Percentiles rank a stretch among this genome's conserved stretches.
Conservation (phyloP, 2,888 invertebrate genomes). For the Eledone cirrhosa region DNA sequence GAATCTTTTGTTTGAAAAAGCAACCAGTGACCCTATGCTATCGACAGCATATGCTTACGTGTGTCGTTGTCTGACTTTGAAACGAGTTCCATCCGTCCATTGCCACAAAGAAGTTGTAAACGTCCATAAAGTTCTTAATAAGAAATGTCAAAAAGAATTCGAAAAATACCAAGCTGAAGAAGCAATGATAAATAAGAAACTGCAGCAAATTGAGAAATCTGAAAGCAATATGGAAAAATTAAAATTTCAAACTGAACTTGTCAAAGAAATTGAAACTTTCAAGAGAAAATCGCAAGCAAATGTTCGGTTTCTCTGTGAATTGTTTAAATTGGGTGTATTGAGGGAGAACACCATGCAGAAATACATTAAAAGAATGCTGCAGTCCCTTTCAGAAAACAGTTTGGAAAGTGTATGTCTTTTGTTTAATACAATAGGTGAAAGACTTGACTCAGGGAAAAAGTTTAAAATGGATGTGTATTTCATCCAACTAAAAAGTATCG, state of each 20-base stretch:
- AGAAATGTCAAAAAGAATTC: conserved; percentile 9
- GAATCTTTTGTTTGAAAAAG: conserved; percentile 24
- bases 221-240: background rate
- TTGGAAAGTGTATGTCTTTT: conserved; percentile 7
- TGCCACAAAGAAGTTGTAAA: background rate
- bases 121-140: conserved; percentile 4
- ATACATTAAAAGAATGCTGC: background rate
- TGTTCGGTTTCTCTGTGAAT: background rate
- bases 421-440: background rate
- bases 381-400: background rate
- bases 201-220: background rate
- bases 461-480: conserved; percentile 17
- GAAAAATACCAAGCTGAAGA: background rate
- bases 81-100: background rate
- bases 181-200: background rate
- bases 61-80: background rate
- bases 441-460: background rate
- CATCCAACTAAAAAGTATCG: background rate
- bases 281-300: background rate
- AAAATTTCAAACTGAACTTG: conserved; percentile 3
- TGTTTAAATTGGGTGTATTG: background rate
- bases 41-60: conserved; percentile 4
- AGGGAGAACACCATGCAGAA: conserved; percentile 11
- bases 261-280: background rate
- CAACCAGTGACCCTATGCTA: conserved; percentile 1